Evolutionary conservation across 92 coral and sea anemone species (phyloP).

Genomic region (Parazoanthus swiftii): DNA sequence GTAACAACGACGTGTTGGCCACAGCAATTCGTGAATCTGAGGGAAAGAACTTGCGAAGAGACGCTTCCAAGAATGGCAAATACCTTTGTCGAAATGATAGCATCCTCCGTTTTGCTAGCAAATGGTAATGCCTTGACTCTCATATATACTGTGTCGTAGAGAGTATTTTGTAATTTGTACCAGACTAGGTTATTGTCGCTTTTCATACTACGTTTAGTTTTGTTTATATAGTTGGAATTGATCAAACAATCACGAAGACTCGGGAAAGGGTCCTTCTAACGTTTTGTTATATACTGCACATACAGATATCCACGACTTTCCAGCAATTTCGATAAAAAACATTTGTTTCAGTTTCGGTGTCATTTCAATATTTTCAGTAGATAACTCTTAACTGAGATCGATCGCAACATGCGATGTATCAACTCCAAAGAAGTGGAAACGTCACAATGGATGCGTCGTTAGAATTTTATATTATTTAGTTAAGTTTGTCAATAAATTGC

Average conservation of each 20-base stretch:
- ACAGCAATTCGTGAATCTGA: not conserved
- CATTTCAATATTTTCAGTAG: not conserved
- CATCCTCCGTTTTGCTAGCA: constrained; percentile 23
- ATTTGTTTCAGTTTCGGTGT: not conserved
- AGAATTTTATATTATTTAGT: too few species aligned
- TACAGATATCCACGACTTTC: not conserved
- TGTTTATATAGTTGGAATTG: not conserved
- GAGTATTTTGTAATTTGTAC: not conserved
- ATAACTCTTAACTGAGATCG: not conserved
- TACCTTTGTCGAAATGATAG: constrained; percentile 3
- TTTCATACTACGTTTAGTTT: not conserved
- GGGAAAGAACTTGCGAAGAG: not conserved
- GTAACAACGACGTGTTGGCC: not conserved
- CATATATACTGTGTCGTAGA: not conserved
- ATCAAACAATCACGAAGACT: not conserved
- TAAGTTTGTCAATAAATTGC: not conserved
- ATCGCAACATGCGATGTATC: too few species aligned
- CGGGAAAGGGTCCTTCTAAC: not conserved
- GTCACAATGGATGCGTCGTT: not conserved
- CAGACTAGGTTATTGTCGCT: not conserved
- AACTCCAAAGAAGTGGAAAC: not conserved
- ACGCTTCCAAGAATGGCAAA: constrained; percentile 18
- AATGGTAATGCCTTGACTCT: constrained; percentile 16
- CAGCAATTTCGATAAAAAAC: not conserved
- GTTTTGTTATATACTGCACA: not conserved